Percentiles rank a stretch among this genome's conserved stretches.
Conservation (phyloP, 2,113 vertebrate species). For the Lates calcarifer region DNA sequence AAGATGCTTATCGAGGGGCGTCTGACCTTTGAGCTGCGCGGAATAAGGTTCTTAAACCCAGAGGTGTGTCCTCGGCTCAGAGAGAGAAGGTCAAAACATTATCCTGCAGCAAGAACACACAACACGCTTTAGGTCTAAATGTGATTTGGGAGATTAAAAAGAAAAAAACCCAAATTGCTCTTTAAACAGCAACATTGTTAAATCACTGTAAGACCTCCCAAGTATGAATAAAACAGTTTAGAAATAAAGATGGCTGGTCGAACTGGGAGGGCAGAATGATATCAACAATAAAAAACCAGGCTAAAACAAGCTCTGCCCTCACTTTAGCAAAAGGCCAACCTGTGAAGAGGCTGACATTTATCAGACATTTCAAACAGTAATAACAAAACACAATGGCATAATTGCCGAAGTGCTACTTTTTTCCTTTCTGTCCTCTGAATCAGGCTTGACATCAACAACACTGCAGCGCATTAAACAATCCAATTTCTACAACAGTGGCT, state of each 20-base stretch:
- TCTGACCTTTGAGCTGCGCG: slow-evolving; percentile 70
- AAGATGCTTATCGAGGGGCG: slow-evolving; percentile 60
- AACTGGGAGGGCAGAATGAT: slow-evolving; percentile 8
- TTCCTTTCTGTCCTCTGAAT: slow-evolving; percentile 9
- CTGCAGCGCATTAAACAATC: slow-evolving; percentile 41
- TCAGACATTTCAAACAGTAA: slow-evolving; percentile 64
- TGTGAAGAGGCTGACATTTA: slow-evolving; percentile 71
- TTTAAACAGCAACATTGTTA: slow-evolving; percentile 24
- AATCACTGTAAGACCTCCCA: slow-evolving; percentile 32
- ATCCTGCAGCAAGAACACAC: slow-evolving; percentile 24
- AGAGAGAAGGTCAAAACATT: slow-evolving; percentile 64
- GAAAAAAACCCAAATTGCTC: neutral
- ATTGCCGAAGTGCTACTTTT: slow-evolving; percentile 42
- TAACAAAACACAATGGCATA: slow-evolving; percentile 60
- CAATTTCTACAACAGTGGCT: slow-evolving; percentile 34
- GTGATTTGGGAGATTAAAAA: neutral
- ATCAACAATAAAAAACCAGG: neutral
- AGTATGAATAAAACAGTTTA: slow-evolving; percentile 27
- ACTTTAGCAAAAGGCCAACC: slow-evolving; percentile 64
- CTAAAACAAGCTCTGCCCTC: slow-evolving; percentile 53
- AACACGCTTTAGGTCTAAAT: neutral
- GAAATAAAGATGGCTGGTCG: neutral
- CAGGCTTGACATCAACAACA: neutral
- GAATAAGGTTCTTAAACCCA: slow-evolving; percentile 58
- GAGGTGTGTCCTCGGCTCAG: slow-evolving; percentile 47